phyloP scores from a whole-genome alignment of 2,113 vertebrate species.

The Platichthys flesus region DNA sequence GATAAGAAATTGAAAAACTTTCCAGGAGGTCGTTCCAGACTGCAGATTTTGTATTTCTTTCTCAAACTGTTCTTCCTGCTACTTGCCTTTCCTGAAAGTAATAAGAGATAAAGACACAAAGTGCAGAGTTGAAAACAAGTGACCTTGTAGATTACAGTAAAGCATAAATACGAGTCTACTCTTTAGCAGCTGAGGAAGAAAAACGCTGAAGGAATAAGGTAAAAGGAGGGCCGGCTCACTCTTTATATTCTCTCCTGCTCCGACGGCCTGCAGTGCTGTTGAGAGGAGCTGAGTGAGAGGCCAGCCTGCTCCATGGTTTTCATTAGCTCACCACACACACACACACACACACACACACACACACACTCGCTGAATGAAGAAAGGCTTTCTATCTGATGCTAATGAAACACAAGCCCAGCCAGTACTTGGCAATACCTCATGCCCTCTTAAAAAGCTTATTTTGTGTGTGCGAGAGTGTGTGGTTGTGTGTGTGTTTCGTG shows the following conservation, averaged over 20 bases:
- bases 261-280: constrained; percentile 17
- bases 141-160: constrained; percentile 12
- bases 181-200: background rate
- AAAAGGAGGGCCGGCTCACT: constrained; percentile 17
- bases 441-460: constrained; percentile 51
- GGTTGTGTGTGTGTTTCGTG: constrained; percentile 43
- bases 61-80: background rate
- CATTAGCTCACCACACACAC: constrained; percentile 39
- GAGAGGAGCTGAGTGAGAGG: constrained; percentile 50
- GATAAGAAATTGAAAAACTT: constrained; percentile 4
- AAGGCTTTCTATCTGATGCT: constrained; percentile 67
- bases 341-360: constrained; percentile 13
- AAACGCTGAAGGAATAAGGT: constrained; percentile 1
- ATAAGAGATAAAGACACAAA: background rate
- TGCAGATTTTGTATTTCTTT: background rate
- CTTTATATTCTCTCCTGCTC: constrained; percentile 17
- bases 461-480: constrained; percentile 34
- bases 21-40: background rate
- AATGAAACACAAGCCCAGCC: constrained; percentile 70
- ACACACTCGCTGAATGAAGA: constrained; percentile 51
- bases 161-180: constrained; percentile 4
- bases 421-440: constrained; percentile 63
- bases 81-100: background rate
- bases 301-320: constrained; percentile 45
- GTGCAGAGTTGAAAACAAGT: constrained; percentile 3